These are phyloP conservation scores for Tragelaphus eurycerus DNA, from an alignment of 2,797 vertebrate species.

Conservation along the genomic window DNA sequence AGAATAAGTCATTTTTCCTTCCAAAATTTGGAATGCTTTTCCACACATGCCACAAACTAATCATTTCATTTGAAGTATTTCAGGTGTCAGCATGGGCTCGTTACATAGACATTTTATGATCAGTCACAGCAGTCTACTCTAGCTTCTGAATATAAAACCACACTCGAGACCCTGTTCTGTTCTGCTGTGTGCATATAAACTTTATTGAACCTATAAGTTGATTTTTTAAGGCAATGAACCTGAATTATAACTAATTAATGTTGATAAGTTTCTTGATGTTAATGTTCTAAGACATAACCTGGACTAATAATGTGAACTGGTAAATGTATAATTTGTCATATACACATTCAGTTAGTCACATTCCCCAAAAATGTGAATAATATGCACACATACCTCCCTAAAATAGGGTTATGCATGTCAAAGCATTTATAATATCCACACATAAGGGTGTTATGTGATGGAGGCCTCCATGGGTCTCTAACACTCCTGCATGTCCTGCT, in stretches of 20 bases:
- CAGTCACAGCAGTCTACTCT: neutral
- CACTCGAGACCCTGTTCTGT: neutral
- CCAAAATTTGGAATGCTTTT: neutral
- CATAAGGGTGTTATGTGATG: neutral
- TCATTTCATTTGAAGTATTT: conserved; percentile 3
- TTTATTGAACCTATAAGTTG: neutral
- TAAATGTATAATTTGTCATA: neutral
- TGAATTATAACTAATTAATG: neutral
- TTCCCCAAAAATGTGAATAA: neutral
- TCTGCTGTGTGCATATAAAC: neutral
- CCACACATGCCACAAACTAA: neutral
- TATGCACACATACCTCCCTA: neutral
- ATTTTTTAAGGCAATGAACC: neutral
- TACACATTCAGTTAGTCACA: neutral
- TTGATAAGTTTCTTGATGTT: neutral
- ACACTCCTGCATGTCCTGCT: neutral
- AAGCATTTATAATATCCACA: neutral
- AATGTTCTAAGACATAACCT: neutral
- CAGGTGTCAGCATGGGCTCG: neutral
- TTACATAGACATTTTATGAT: neutral
- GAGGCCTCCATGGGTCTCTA: neutral
- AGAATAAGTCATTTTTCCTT: neutral
- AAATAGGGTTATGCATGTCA: neutral
- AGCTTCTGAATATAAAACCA: neutral
- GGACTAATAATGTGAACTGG: neutral